Conservation (phyloP, 2,888 invertebrate genomes). For the Pelosia muscerda region DNA sequence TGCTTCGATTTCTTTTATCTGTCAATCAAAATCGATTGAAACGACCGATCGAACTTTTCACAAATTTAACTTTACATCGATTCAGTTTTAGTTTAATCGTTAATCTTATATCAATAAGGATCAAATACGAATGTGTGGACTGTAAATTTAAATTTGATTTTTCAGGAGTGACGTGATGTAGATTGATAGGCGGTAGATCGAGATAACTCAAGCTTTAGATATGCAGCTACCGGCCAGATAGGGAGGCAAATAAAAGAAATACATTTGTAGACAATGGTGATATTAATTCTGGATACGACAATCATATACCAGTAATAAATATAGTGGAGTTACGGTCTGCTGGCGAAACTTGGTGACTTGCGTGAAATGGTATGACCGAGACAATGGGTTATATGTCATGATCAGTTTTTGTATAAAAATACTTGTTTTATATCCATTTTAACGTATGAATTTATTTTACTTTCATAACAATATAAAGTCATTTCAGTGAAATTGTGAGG, state of each 20-base stretch:
- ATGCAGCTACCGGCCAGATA: conserved; percentile 69
- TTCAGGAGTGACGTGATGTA: conserved; percentile 55
- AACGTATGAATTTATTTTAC: neutral
- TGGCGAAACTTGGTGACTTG: conserved; percentile 24
- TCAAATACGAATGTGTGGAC: neutral
- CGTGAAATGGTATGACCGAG: conserved; percentile 36
- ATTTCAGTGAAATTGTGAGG: too few species aligned
- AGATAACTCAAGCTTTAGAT: conserved; percentile 71
- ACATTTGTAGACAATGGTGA: conserved; percentile 53
- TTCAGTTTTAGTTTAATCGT: conserved; percentile 10
- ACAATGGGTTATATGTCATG: conserved; percentile 17
- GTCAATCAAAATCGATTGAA: conserved; percentile 81
- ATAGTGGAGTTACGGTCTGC: conserved; percentile 47
- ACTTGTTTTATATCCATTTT: neutral
- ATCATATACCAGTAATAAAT: conserved; percentile 53
- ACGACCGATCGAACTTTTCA: conserved; percentile 59
- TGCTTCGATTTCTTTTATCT: conserved; percentile 77
- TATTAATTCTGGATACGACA: conserved; percentile 55
- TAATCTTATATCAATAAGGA: conserved; percentile 18
- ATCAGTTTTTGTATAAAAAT: conserved; percentile 8
- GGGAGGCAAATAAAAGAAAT: conserved; percentile 52
- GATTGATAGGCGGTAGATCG: conserved; percentile 76
- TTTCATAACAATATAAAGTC: neutral
- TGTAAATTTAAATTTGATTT: conserved; percentile 34
- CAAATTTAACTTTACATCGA: conserved; percentile 25